These are phyloP conservation scores for Semotilus atromaculatus DNA, from an alignment of 2,797 vertebrate genomes.

Conservation along the genomic window DNA sequence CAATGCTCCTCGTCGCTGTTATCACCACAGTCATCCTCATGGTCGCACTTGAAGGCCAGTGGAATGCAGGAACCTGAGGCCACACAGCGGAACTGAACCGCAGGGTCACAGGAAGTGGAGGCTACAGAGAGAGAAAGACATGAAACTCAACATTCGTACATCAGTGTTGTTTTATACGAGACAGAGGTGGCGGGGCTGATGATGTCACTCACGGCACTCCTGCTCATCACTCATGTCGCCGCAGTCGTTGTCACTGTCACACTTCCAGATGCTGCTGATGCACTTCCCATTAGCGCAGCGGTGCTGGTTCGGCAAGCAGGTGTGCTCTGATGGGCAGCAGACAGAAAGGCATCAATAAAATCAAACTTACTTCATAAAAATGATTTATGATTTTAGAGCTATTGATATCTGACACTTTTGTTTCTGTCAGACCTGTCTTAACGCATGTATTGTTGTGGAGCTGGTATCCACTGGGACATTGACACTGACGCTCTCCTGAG, in stretches of 20 bases:
- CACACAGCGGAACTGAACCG: slow-evolving; percentile 93
- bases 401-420: not conserved
- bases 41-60: slow-evolving; percentile 94
- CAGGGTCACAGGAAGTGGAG: slow-evolving; percentile 87
- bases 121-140: slow-evolving; percentile 71
- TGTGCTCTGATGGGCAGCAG: slow-evolving; percentile 79
- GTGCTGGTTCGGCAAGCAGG: slow-evolving; percentile 93
- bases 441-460: slow-evolving; percentile 84
- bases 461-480: slow-evolving; percentile 86
- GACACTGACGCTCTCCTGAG: slow-evolving; percentile 85
- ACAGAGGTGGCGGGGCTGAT: not conserved
- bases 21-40: slow-evolving; percentile 96
- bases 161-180: not conserved
- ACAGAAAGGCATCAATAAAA: not conserved
- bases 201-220: slow-evolving; percentile 89
- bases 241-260: slow-evolving; percentile 96
- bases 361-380: too few relatives aligned
- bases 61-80: slow-evolving; percentile 94
- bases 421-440: slow-evolving; percentile 83
- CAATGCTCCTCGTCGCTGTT: slow-evolving; percentile 96
- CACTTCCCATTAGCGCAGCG: slow-evolving; percentile 94
- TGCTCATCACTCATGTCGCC: slow-evolving; percentile 97
- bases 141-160: not conserved
- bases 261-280: slow-evolving; percentile 98
- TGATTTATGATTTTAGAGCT: not conserved